A percentile compares a stretch with the other conserved stretches of the same genome.
Evolutionary conservation across 2,888 invertebrate species (phyloP).

Genomic region (Odontomyia ornata): DNA sequence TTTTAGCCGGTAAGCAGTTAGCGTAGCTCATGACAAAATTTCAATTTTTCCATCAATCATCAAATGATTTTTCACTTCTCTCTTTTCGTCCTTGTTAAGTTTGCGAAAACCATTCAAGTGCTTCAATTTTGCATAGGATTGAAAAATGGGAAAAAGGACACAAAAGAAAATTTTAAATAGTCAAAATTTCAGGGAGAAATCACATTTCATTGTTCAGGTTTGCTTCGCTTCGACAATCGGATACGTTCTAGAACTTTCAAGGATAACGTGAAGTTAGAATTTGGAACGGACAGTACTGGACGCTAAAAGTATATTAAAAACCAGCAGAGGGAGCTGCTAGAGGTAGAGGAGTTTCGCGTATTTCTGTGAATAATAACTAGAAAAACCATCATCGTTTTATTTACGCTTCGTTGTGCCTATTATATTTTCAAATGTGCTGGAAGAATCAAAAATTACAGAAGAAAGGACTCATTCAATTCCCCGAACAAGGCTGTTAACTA

Average conservation of each 20-base stretch:
- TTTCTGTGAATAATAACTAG: no score
- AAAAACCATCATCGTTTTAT: no score
- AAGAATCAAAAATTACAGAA: no score
- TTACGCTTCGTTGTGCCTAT: no score
- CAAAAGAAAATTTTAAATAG: not conserved
- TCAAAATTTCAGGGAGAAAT: not conserved
- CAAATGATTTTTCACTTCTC: constrained; percentile 26
- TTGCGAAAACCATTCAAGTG: not conserved
- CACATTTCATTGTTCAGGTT: not conserved
- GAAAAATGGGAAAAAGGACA: not conserved
- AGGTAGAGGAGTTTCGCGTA: no score
- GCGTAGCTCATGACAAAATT: not conserved
- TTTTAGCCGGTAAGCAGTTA: not conserved
- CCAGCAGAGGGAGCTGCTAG: no score
- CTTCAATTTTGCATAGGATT: not conserved
- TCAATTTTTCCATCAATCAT: constrained; percentile 13
- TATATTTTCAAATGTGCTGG: no score
- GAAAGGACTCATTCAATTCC: no score
- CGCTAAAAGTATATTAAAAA: no score
- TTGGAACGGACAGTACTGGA: no score
- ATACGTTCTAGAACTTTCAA: not conserved
- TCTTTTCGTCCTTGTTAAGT: not conserved
- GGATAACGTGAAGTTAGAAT: no score
- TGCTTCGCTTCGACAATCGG: not conserved
- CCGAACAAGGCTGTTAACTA: no score